Conservation (phyloP, 2,113 vertebrate species). For the Mesoclemmys tuberculata region DNA sequence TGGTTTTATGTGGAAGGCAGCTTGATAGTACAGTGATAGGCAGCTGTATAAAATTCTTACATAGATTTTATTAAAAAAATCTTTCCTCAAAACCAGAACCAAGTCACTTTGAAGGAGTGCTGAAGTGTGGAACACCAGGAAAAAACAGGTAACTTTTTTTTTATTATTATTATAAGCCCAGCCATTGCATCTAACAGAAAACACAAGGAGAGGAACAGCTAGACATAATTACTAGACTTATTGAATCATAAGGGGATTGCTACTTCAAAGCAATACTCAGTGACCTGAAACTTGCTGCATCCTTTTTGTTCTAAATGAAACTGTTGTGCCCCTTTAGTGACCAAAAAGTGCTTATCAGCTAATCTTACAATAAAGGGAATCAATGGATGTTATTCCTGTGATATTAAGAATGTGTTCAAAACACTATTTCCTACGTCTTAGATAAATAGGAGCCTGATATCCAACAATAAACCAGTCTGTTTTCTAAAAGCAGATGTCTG, state of each 20-base stretch:
- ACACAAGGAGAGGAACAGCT: neutral
- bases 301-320: neutral
- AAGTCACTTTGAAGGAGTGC: neutral
- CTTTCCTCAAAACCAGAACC: neutral
- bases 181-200: neutral
- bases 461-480: neutral
- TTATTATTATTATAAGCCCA: neutral
- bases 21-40: neutral
- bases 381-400: neutral
- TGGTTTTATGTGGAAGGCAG: neutral
- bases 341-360: neutral
- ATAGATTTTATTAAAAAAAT: neutral
- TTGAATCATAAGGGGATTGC: neutral
- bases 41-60: neutral
- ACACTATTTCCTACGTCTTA: constrained; percentile 8
- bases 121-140: neutral
- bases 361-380: neutral
- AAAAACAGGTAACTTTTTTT: neutral
- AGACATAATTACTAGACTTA: neutral
- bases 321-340: neutral
- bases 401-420: constrained; percentile 33
- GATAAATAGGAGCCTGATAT: neutral
- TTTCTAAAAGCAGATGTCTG: constrained; percentile 8
- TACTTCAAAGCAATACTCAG: neutral
- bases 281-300: neutral